Evolutionary conservation across 2,797 vertebrate genomes (phyloP), one percentile per base, ranked within the genome.

Genomic region (Thripadectes ignobilis): DNA sequence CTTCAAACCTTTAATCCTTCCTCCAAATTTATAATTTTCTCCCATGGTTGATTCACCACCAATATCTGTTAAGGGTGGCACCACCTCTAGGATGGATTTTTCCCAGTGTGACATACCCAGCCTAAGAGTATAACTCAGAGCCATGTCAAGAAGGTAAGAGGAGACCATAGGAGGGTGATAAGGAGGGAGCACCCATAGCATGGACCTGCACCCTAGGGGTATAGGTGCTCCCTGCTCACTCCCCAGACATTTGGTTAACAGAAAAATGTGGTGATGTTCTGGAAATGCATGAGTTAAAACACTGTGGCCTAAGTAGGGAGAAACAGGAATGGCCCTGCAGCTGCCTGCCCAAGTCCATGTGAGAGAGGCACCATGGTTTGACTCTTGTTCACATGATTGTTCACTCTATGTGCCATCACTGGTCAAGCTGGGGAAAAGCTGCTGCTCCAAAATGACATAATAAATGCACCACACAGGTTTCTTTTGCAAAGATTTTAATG

Each of bases 81-180:
- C 14, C 30, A 59, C 2, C 3, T 68, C 46, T 45, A 23, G 22
- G 26, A 26, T 2, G 3, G 4, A 22, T 38, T 61, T 71, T 91
- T n/a, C 41, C 34, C 62, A 61, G 43, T 67, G 74, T 75, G 63
- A 66, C 55, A 54, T 19, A 71, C 4, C 4, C 18, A 48, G 12
- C 3, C 4, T 59, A 32, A 74, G 36, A 24, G 7, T 12, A 29
- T 12, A 41, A 62, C 29, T 8, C 61, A 83, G 36, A 80, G 26
- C 21, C 61, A 43, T 1, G 1, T n/a, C 69, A 81, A 39, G 32
- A 34, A 74, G 39, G 14, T 0, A 0, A 88, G 23, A 10, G 23
- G 27, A 74, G 7, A 46, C 23, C 13, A 3, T 61, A 10, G 10
- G 10, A 69, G n/a, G 9, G 3, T 39, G 61, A 1, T 1, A 1